These are phyloP conservation scores for Heliconius cydno DNA, from an alignment of 2,888 invertebrate species.

Conservation along the genomic window DNA sequence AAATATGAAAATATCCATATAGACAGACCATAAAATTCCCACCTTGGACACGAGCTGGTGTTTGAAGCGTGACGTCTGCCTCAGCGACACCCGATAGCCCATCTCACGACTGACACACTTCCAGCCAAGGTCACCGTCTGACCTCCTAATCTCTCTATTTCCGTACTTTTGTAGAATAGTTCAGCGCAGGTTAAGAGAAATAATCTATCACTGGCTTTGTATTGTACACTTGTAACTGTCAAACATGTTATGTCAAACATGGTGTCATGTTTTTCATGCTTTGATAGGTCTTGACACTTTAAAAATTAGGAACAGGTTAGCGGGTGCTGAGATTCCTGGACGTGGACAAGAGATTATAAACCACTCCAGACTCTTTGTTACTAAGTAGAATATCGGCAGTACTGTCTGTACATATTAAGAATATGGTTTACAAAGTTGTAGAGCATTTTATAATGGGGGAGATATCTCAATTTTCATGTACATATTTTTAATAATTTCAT, in stretches of 20 bases:
- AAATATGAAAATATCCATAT: not conserved
- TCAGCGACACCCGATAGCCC: slow-evolving; percentile 77
- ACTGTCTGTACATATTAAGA: no score
- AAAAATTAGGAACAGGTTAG: not conserved
- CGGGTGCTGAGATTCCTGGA: not conserved
- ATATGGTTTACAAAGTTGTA: not conserved
- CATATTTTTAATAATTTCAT: not conserved
- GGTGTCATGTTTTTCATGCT: slow-evolving; percentile 36
- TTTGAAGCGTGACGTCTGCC: slow-evolving; percentile 80
- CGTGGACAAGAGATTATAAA: not conserved
- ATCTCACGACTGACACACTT: slow-evolving; percentile 82
- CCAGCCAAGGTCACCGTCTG: slow-evolving; percentile 78
- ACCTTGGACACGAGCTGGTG: slow-evolving; percentile 54
- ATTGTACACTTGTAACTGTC: slow-evolving; percentile 40
- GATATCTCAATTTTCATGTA: not conserved
- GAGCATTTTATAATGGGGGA: not conserved
- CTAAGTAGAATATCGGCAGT: not conserved
- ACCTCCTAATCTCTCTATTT: slow-evolving; percentile 73
- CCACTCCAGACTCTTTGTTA: not conserved
- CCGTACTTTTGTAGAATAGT: slow-evolving; percentile 48
- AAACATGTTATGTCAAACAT: slow-evolving; percentile 6
- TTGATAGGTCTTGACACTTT: slow-evolving; percentile 28
- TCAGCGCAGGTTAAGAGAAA: slow-evolving; percentile 33
- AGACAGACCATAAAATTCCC: slow-evolving; percentile 7
- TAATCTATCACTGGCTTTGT: slow-evolving; percentile 31